A percentile compares a stretch with the other conserved stretches of the same genome.
phyloP scores from a whole-genome alignment of 2,113 vertebrate genomes.

The Podarcis muralis region DNA sequence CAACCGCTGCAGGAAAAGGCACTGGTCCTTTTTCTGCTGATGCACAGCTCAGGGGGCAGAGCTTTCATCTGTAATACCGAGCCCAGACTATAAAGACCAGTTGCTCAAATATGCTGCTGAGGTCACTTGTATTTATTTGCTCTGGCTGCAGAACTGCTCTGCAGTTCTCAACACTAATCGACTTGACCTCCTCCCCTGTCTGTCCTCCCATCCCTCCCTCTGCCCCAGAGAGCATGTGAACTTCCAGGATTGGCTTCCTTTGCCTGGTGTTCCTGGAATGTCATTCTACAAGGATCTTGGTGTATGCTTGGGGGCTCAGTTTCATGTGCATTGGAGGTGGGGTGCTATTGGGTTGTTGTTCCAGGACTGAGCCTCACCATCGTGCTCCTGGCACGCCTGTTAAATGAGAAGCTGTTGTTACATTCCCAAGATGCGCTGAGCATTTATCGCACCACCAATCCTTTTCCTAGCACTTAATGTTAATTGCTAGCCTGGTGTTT shows the following conservation, averaged over 20 bases:
- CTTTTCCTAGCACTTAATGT: conserved; percentile 70
- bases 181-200: background rate
- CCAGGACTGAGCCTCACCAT: background rate
- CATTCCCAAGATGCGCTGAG: conserved; percentile 60
- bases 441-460: conserved; percentile 67
- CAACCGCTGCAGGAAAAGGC: too few species aligned
- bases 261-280: background rate
- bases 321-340: background rate
- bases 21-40: too few species aligned
- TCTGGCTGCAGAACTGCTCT: background rate
- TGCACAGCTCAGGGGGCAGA: too few species aligned
- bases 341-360: background rate
- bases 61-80: too few species aligned
- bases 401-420: conserved; percentile 62
- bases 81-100: too few species aligned
- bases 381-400: conserved; percentile 13
- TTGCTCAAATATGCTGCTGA: background rate
- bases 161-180: background rate
- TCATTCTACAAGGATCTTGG: background rate
- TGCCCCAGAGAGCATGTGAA: too few species aligned
- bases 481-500: conserved; percentile 71
- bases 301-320: too few species aligned
- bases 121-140: background rate
- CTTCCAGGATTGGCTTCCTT: background rate
- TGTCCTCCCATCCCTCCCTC: too few species aligned